Percentiles rank a stretch among this genome's conserved stretches.
phyloP scores from a whole-genome alignment of 2,113 vertebrate species.

The Lamprotornis superbus region DNA sequence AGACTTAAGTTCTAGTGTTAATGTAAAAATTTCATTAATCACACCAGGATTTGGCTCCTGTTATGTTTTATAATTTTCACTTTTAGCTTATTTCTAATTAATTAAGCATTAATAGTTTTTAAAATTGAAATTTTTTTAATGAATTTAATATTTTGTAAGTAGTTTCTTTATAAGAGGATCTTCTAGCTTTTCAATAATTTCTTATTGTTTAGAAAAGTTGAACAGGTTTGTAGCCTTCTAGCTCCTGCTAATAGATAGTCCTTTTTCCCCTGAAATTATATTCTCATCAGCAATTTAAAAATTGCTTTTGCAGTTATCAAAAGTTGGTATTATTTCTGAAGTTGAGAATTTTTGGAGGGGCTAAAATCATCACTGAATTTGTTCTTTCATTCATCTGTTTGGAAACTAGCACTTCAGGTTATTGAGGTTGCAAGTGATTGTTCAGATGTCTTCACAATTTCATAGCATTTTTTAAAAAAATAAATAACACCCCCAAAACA shows the following conservation, averaged over 20 bases:
- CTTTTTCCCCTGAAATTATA: background rate
- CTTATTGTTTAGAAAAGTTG: constrained; percentile 7
- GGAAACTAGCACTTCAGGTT: background rate
- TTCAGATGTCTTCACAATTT: background rate
- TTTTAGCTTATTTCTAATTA: background rate
- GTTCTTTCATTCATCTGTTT: background rate
- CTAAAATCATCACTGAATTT: background rate
- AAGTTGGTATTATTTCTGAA: background rate
- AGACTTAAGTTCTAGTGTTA: background rate
- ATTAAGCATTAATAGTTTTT: background rate
- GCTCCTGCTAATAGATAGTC: background rate
- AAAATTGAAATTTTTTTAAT: background rate
- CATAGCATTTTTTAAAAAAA: background rate
- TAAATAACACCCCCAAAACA: background rate
- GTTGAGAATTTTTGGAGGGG: background rate
- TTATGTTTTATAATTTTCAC: background rate
- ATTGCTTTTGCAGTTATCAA: background rate
- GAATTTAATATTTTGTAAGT: background rate
- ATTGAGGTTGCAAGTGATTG: background rate
- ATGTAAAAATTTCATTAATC: background rate
- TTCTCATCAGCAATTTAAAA: background rate
- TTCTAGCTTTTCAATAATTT: background rate
- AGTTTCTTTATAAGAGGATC: background rate
- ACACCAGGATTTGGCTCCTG: background rate
- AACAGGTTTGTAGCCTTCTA: background rate